These are phyloP conservation scores for Burhinus bistriatus DNA, from an alignment of 2,113 vertebrate species.

Conservation along the genomic window DNA sequence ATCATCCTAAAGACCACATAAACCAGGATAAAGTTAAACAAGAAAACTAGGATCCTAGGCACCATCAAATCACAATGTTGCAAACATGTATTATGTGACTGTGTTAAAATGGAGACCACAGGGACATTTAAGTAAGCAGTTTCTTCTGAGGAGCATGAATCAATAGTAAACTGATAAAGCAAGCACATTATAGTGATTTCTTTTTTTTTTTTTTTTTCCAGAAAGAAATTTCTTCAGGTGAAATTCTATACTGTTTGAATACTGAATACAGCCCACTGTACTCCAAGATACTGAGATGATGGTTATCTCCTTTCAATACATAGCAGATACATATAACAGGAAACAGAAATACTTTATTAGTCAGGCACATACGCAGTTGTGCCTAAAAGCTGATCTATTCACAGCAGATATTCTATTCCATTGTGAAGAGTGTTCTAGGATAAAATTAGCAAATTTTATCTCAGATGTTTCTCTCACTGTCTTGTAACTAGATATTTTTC, in stretches of 20 bases:
- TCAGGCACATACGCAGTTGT: not conserved
- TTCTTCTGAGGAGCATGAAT: not conserved
- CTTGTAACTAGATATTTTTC: not conserved
- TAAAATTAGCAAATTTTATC: conserved; percentile 15
- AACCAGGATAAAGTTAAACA: not conserved
- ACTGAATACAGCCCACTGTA: not conserved
- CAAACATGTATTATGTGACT: not conserved
- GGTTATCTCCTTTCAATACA: not conserved
- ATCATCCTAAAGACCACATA: not conserved
- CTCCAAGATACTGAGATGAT: not conserved
- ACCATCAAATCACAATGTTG: not conserved
- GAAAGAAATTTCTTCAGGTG: not conserved
- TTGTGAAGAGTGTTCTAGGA: not conserved
- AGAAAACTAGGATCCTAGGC: not conserved
- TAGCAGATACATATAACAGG: not conserved
- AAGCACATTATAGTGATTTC: not conserved
- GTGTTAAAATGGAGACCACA: not conserved
- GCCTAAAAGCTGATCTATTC: not conserved
- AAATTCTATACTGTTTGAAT: not conserved
- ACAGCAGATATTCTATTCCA: not conserved
- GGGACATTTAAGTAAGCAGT: not conserved
- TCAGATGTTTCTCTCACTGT: not conserved
- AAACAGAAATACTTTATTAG: not conserved
- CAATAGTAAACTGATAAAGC: not conserved
- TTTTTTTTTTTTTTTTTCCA: not conserved